Percentiles rank a stretch among this genome's conserved stretches.
Conservation (phyloP, 2,888 invertebrate genomes). For the Spodoptera exigua region DNA sequence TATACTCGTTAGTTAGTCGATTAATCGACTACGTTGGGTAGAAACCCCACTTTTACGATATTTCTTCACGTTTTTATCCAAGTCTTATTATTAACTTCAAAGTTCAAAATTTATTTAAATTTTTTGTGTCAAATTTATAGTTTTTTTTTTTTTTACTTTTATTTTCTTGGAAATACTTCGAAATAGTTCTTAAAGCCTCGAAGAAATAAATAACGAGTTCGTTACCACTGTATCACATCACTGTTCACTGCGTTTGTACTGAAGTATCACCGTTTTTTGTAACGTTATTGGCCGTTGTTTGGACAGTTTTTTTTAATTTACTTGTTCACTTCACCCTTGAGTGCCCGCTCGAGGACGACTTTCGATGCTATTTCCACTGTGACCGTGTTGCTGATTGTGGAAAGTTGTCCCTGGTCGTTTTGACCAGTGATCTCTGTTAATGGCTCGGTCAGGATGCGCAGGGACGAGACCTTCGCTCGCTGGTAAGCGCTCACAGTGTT, state of each 20-base stretch:
- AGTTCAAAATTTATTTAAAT: conserved; percentile 8
- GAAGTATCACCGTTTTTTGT: conserved; percentile 43
- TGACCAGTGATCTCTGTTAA: conserved; percentile 56
- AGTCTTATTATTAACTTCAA: not conserved
- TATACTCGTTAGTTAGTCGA: conserved; percentile 22
- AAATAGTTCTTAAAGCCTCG: conserved; percentile 17
- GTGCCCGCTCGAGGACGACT: conserved; percentile 77
- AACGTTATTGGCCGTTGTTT: conserved; percentile 34
- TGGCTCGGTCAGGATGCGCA: conserved; percentile 91
- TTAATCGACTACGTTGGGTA: conserved; percentile 13
- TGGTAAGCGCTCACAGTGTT: conserved; percentile 97
- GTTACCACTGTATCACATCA: conserved; percentile 58
- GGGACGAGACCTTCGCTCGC: conserved; percentile 95
- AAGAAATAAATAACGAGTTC: conserved; percentile 48
- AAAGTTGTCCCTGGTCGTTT: conserved; percentile 71
- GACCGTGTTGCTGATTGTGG: conserved; percentile 86
- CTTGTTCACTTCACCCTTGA: conserved; percentile 78
- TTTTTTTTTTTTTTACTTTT: not conserved
- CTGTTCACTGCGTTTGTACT: conserved; percentile 62
- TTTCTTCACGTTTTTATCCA: conserved; percentile 6
- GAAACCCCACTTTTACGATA: conserved; percentile 19
- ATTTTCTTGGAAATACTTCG: conserved; percentile 6
- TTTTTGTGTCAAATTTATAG: not conserved
- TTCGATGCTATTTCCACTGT: conserved; percentile 86
- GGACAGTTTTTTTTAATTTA: conserved; percentile 40